A percentile compares a stretch with the other conserved stretches of the same genome.
phyloP scores from a whole-genome alignment of 2,888 invertebrate species.

The Drosophila macrospina region DNA sequence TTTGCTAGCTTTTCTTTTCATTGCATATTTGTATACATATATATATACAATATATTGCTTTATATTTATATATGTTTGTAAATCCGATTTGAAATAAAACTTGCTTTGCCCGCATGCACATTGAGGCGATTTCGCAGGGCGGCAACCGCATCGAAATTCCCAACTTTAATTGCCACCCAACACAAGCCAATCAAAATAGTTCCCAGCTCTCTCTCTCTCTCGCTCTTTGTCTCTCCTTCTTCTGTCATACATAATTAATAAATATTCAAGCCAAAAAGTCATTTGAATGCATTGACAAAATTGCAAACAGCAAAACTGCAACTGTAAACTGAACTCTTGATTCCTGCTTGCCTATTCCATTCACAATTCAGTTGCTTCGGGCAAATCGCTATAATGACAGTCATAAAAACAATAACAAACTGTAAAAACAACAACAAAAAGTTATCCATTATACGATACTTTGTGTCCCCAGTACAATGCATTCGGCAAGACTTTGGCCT shows the following conservation, averaged over 20 bases:
- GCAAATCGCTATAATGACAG: conserved; percentile 21
- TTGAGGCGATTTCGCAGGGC: conserved; percentile 46
- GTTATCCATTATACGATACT: conserved; percentile 19
- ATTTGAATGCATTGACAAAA: conserved; percentile 46
- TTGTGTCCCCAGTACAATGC: conserved; percentile 2
- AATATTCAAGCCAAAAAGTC: conserved; percentile 34
- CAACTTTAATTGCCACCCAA: conserved; percentile 54
- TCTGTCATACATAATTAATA: conserved; percentile 73
- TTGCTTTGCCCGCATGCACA: conserved; percentile 45
- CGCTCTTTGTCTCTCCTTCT: conserved; percentile 24
- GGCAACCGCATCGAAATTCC: conserved; percentile 60
- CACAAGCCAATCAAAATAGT: conserved; percentile 45
- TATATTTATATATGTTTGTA: conserved; percentile 21
- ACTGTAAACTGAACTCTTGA: conserved; percentile 25
- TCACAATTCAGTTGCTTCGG: conserved; percentile 11
- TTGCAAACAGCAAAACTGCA: conserved; percentile 3
- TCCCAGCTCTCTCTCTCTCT: conserved; percentile 39
- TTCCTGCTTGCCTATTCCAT: conserved; percentile 20
- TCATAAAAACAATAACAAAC: conserved; percentile 35
- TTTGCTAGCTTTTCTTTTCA: conserved; percentile 69
- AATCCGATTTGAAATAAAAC: conserved; percentile 44
- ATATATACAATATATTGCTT: conserved; percentile 14
- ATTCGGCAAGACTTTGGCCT: conserved; percentile 23
- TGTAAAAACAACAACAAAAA: conserved; percentile 3
- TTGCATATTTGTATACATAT: conserved; percentile 32